A percentile compares a stretch with the other conserved stretches of the same genome.
Conservation (phyloP, 2,113 vertebrate genomes). For the Saiga tatarica region DNA sequence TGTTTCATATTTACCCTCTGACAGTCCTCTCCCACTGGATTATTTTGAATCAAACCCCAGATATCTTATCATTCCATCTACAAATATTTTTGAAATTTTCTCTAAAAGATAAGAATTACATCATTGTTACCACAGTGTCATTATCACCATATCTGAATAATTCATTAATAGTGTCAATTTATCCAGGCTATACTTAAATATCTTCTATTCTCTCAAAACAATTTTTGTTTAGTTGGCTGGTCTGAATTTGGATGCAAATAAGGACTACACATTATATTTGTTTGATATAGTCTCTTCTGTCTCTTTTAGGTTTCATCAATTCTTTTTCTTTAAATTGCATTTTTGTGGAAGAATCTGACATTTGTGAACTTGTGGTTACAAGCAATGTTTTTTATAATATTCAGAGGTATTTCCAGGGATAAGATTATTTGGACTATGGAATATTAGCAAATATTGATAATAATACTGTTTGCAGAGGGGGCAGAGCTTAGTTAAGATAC, state of each 20-base stretch:
- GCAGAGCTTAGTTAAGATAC: background rate
- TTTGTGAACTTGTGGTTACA: background rate
- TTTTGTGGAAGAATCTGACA: background rate
- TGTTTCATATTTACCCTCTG: background rate
- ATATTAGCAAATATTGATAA: background rate
- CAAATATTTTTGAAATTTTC: slow-evolving; percentile 8
- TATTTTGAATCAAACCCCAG: background rate
- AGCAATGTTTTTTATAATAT: background rate
- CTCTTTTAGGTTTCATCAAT: background rate
- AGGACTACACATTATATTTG: fast-evolving
- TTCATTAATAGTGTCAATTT: background rate
- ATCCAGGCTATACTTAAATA: background rate
- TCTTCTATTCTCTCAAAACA: background rate
- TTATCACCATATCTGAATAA: background rate
- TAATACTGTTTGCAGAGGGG: background rate
- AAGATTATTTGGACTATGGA: background rate
- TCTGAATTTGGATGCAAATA: background rate
- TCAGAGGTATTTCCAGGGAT: background rate
- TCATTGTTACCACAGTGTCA: background rate
- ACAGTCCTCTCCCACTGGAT: background rate
- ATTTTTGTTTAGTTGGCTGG: background rate
- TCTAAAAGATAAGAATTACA: background rate
- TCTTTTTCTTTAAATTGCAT: background rate
- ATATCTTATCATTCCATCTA: background rate
- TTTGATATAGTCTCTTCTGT: background rate